These are phyloP conservation scores for Meleagris gallopavo DNA, from an alignment of 2,113 vertebrate species.

Conservation along the genomic window DNA sequence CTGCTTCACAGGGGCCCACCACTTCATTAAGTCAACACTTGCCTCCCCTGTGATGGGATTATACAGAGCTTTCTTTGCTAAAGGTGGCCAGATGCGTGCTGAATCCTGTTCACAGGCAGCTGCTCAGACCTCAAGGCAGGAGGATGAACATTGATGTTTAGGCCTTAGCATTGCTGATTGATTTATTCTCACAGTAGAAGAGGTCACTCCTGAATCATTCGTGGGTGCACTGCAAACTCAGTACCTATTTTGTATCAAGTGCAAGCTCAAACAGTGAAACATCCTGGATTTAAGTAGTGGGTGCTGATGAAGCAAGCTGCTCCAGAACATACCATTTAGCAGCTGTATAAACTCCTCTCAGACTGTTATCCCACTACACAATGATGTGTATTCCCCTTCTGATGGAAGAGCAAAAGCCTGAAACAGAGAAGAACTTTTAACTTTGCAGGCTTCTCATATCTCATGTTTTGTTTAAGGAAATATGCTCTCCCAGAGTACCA, in stretches of 20 bases:
- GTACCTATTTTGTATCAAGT: neutral
- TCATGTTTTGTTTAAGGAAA: neutral
- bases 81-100: neutral
- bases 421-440: neutral
- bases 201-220: conserved; percentile 5
- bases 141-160: conserved; percentile 3
- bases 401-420: neutral
- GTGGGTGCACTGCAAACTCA: neutral
- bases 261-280: neutral
- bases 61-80: neutral
- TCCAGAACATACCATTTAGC: neutral
- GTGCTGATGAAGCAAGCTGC: conserved; percentile 3
- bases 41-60: neutral
- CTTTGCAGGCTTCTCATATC: neutral
- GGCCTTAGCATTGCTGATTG: conserved; percentile 20
- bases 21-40: neutral
- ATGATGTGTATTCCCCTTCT: neutral
- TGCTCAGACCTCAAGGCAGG: neutral
- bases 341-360: neutral
- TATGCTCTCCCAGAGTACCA: neutral
- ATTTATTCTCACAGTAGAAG: neutral
- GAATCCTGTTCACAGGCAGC: neutral
- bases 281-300: neutral
- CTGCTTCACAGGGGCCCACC: neutral
- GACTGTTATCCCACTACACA: neutral